phyloP scores from a whole-genome alignment of 2,797 vertebrate species.

The Pampus argenteus region DNA sequence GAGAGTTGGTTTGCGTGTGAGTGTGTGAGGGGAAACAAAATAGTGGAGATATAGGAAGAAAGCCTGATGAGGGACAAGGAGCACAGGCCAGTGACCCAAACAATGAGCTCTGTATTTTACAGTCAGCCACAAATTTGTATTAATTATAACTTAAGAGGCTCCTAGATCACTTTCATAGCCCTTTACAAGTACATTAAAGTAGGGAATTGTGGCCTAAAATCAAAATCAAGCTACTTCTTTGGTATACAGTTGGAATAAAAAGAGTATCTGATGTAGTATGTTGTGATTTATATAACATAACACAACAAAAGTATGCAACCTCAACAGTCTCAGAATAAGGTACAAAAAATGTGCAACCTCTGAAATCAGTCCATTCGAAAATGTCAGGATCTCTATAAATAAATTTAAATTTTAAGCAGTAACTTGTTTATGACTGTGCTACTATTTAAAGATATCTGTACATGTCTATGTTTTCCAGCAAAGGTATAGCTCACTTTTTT shows the following conservation, averaged over 20 bases:
- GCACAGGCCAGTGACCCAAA: not conserved
- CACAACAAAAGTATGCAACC: not conserved
- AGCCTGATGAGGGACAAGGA: not conserved
- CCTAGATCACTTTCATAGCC: not conserved
- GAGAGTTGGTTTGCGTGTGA: not conserved
- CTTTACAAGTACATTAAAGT: constrained; percentile 28
- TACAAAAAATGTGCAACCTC: not conserved
- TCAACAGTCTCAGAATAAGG: not conserved
- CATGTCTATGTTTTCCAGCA: constrained; percentile 28
- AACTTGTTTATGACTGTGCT: constrained; percentile 7
- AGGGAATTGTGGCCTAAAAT: constrained; percentile 14
- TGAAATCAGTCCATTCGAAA: constrained; percentile 3
- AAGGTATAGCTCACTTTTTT: not conserved
- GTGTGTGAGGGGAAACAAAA: not conserved
- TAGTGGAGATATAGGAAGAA: not conserved
- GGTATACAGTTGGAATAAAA: no score
- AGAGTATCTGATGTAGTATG: not conserved
- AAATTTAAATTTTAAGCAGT: constrained; percentile 3
- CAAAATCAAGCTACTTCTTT: constrained; percentile 24
- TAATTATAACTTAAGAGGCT: constrained; percentile 9
- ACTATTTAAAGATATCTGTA: constrained; percentile 27
- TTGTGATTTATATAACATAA: constrained; percentile 16
- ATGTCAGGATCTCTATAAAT: not conserved
- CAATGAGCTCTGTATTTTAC: constrained; percentile 13
- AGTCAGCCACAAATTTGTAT: constrained; percentile 17